Conservation (phyloP, 2,113 vertebrate species). For the Atrichornis clamosus region DNA sequence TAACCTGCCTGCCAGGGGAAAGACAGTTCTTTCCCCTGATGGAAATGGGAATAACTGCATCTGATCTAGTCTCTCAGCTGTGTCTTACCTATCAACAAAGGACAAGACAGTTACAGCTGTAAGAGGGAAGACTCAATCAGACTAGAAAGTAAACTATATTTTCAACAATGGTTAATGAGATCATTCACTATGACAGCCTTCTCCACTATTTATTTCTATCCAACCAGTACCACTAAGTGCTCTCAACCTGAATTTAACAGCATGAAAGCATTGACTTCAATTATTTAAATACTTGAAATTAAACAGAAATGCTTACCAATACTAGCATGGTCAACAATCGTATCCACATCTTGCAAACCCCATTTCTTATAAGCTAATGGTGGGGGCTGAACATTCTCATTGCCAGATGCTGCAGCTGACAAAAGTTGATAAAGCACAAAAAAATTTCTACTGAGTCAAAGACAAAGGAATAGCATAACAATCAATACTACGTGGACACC, state of each 20-base stretch:
- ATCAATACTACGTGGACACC: not conserved
- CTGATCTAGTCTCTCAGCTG: not conserved
- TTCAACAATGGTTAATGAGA: not conserved
- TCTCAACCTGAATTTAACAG: not conserved
- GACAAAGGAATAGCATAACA: not conserved
- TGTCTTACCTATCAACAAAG: not conserved
- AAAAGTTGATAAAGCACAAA: constrained; percentile 16
- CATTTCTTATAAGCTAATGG: constrained; percentile 98
- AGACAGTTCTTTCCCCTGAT: not conserved
- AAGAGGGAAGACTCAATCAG: not conserved
- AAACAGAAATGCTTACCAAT: constrained; percentile 81
- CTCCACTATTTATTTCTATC: not conserved
- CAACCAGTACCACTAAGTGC: not conserved
- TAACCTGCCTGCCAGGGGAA: not conserved
- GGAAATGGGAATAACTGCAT: not conserved
- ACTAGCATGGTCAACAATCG: constrained; percentile 91
- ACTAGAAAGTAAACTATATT: not conserved
- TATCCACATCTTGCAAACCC: constrained; percentile 94
- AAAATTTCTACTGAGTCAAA: not conserved
- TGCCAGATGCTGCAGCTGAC: constrained; percentile 92
- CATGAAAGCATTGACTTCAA: not conserved
- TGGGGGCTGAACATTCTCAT: constrained; percentile 91
- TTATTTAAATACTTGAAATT: not conserved
- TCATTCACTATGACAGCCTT: not conserved
- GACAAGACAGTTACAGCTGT: not conserved